Percentiles rank a stretch among this genome's conserved stretches.
Evolutionary conservation across 2,113 vertebrate genomes (phyloP).

Genomic region (Microtus ochrogaster): DNA sequence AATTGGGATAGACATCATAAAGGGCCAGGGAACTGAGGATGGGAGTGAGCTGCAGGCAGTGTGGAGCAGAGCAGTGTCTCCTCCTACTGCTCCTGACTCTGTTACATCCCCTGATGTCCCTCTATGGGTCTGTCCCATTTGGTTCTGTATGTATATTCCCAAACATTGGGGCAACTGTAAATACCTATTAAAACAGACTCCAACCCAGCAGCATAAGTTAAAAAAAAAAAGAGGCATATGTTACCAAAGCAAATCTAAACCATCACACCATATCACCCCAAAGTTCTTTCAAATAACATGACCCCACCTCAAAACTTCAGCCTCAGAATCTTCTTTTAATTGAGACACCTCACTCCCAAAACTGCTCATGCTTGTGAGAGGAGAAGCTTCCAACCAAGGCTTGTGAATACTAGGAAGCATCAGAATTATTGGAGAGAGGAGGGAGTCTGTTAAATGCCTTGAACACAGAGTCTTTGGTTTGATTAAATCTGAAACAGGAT

Average conservation of each 20-base stretch:
- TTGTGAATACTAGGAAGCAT: background rate
- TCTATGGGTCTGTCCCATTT: background rate
- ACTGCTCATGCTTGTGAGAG: background rate
- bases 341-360: background rate
- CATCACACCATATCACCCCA: background rate
- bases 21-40: background rate
- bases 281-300: background rate
- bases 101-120: background rate
- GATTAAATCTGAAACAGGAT: too few species aligned
- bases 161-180: background rate
- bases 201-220: background rate
- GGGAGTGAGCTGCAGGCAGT: background rate
- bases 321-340: background rate
- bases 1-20: background rate
- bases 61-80: background rate
- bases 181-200: background rate
- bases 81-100: background rate
- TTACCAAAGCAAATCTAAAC: background rate
- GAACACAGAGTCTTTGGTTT: background rate
- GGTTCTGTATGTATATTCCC: background rate
- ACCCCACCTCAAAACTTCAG: background rate
- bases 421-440: background rate
- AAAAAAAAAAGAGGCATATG: background rate
- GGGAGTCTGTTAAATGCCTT: background rate
- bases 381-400: background rate